phyloP scores from a whole-genome alignment of 2,113 vertebrate species.

The Rhinichthys klamathensis region DNA sequence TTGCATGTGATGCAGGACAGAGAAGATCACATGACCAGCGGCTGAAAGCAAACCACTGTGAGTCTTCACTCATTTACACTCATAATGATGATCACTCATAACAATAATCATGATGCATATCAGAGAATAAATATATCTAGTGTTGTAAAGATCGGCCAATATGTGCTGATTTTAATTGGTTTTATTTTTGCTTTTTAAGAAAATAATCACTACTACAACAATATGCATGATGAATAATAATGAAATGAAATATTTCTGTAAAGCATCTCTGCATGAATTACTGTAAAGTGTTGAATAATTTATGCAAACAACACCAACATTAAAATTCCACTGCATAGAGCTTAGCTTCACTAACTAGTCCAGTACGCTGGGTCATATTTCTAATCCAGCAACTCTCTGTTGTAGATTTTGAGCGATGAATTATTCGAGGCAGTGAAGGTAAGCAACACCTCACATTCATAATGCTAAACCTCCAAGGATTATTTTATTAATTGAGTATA shows the following conservation, averaged over 20 bases:
- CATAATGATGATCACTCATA: no score
- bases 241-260: background rate
- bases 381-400: background rate
- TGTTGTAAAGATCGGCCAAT: background rate
- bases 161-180: background rate
- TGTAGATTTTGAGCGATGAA: slow-evolving; percentile 25
- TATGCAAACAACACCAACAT: background rate
- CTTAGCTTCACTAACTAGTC: background rate
- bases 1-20: slow-evolving; percentile 66
- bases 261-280: background rate
- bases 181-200: background rate
- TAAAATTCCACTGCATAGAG: background rate
- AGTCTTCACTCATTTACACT: slow-evolving; percentile 30
- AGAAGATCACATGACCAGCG: slow-evolving; percentile 61
- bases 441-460: background rate
- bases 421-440: slow-evolving; percentile 32
- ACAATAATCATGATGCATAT: no score
- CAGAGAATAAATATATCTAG: background rate
- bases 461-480: background rate
- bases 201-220: background rate
- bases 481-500: no score
- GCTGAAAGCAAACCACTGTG: slow-evolving; percentile 51
- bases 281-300: background rate
- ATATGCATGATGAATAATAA: background rate
- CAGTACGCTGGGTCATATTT: background rate